A percentile compares a stretch with the other conserved stretches of the same genome.
phyloP scores from a whole-genome alignment of 1,140 invertebrate species.

The Harlomillsia oculata region DNA sequence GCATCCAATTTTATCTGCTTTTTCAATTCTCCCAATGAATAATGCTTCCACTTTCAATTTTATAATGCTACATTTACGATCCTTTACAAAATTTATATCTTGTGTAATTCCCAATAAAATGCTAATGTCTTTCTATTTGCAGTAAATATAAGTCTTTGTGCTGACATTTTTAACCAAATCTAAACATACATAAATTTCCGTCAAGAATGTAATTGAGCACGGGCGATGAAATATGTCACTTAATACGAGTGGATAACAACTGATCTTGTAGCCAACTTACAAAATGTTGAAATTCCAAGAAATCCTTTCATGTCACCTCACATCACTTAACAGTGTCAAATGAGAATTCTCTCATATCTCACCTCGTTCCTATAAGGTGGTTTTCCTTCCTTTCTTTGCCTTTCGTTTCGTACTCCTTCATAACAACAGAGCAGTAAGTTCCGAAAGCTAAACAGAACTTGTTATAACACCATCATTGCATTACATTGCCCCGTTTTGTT shows the following conservation, averaged over 20 bases:
- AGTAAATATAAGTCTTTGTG: conserved; percentile 29
- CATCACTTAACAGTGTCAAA: conserved; percentile 19
- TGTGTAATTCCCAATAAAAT: conserved; percentile 35
- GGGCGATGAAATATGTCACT: conserved; percentile 22
- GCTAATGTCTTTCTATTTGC: conserved; percentile 28
- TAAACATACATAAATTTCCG: conserved; percentile 8
- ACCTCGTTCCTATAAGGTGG: background rate
- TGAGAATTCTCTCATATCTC: conserved; percentile 11
- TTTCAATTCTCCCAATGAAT: too few relatives aligned
- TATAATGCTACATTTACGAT: too few relatives aligned
- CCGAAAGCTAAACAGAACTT: too few relatives aligned
- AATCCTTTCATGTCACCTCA: conserved; percentile 5
- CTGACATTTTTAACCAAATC: conserved; percentile 14
- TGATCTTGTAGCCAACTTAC: too few relatives aligned
- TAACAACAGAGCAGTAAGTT: too few relatives aligned
- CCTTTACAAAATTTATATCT: conserved; percentile 35
- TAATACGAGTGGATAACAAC: too few relatives aligned
- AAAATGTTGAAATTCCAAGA: conserved; percentile 10
- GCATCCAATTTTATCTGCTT: background rate
- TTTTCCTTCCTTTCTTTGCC: background rate
- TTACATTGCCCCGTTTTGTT: too few relatives aligned
- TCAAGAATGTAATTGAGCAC: conserved; percentile 11
- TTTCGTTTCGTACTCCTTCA: too few relatives aligned
- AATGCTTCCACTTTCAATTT: too few relatives aligned
- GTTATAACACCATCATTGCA: too few relatives aligned